Base-by-base conservation (phyloP, 2,797 vertebrate genomes). In the Onychomys arenicola region DNA sequence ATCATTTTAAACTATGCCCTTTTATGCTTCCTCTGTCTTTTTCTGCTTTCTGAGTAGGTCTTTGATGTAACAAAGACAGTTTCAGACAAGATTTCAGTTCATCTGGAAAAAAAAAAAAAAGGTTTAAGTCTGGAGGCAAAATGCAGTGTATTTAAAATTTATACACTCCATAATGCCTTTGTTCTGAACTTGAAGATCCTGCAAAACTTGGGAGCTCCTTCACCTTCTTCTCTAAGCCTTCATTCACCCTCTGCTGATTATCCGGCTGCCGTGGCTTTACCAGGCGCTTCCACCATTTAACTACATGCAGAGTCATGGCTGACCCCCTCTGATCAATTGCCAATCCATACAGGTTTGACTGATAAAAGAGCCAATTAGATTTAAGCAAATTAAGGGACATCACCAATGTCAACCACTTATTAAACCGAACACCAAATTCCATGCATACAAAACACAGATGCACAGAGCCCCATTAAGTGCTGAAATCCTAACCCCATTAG, bases 1-100 rank as follows among this genome's bases (percentile, higher is more conserved):
- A 99, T 99, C 99, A 99, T 99, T 99, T 99, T 99, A 99, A 99
- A 99, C 99, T 99, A 99, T 99, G 99, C 99, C 99, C 99, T 99
- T 99, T 99, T 99, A 99, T 99, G 99, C 99, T 99, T 98, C 99
- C 98, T 98, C 99, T 98, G 98, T 99, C 99, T 99, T 99, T 98
- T 98, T 98, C 97, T 98, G 98, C 98, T 99, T 98, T 99, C 99
- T 98, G 95, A 99, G 99, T 98, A 99, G 98, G 99, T 99, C 99
- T 99, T 99, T 99, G 99, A 99, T 99, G 99, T 99, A 99, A 99
- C 99, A 99, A 99, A 99, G 99, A 99, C 99, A 99, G 99, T 99
- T 99, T 99, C 99, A 99, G 99, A 99, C 99, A 99, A 99, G 99
- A 98, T 98, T 99, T 99, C 98, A 99, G 99, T 99, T 99, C 99